Base-by-base conservation (phyloP, 2,113 vertebrate genomes). In the Chamaetylas fuelleborni region DNA sequence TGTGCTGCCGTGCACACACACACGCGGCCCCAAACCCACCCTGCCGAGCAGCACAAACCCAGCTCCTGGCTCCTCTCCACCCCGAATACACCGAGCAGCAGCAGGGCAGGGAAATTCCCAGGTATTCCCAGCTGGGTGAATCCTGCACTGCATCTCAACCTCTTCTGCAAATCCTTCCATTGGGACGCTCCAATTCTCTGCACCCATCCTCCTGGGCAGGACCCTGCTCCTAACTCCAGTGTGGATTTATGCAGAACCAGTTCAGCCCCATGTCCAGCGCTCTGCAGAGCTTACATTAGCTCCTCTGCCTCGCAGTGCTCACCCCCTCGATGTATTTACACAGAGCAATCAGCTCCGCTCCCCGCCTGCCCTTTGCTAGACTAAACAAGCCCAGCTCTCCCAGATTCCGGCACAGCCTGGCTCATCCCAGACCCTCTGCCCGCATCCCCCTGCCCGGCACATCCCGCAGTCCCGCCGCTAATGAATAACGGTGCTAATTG, bases 241-340 rank as follows among this genome's bases (percentile, higher is more conserved):
- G 34, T 33, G 56, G 69, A 20, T 84, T 77, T 47, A 38, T 38
- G 22, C 47, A 16, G 47, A 54, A 20, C 56, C 43, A 6, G 38
- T 28, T 56, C 81, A 74, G 65, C 26, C 60, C 47, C 87, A 43
- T 8, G 61, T 43, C 54, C 92, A 9, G 72, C 51, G 65, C 92
- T 84, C 95, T 58, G 22, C 85, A 38, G 25, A 80, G 85, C 92
- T 92, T 40, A 57, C 92, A 93, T 38, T 1, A 93, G 71, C 92
- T 95, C 81, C 70, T 66, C 82, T 90, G 82, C 66, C 79, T 70
- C 25, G 58, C 67, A 36, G 48, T 86, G 93, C 90, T 96, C 80
- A 86, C 92, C 88, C 93, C 88, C 90, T 89, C 19, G 33, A 42
- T 86, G 56, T 94, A 96, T 95, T 96, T 96, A 96, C 11, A 88